These are phyloP conservation scores for Ctenicera cuprea DNA, from an alignment of 2,888 invertebrate species.

Conservation along the genomic window DNA sequence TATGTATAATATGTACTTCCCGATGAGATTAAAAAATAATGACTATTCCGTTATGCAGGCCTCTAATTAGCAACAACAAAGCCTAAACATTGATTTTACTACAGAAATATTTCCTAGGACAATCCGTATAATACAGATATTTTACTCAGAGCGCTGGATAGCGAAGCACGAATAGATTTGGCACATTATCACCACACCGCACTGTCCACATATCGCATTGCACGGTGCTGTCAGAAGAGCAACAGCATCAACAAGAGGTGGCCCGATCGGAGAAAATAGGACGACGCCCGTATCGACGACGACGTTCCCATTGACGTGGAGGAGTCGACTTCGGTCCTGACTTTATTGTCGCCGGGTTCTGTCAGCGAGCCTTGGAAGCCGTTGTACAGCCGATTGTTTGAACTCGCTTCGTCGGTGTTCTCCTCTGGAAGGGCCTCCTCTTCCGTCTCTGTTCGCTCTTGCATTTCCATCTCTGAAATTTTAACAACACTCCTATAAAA, in stretches of 20 bases:
- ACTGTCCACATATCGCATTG: conserved; percentile 61
- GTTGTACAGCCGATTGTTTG: conserved; percentile 70
- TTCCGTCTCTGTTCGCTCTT: conserved; percentile 74
- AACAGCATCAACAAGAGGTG: conserved; percentile 63
- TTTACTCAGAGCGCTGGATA: conserved; percentile 64
- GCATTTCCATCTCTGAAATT: conserved; percentile 78
- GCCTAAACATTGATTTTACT: conserved; percentile 64
- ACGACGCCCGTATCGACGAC: conserved; percentile 36
- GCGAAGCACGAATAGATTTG: conserved; percentile 72
- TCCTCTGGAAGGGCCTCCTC: conserved; percentile 68
- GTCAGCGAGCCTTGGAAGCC: conserved; percentile 81
- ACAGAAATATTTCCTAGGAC: conserved; percentile 61
- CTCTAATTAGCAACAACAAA: conserved; percentile 61
- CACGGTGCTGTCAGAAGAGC: conserved; percentile 65
- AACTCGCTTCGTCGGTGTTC: conserved; percentile 66
- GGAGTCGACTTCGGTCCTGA: conserved; percentile 48
- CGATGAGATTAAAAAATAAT: conserved; percentile 47
- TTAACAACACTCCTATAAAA: conserved; percentile 56
- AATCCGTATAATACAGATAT: conserved; percentile 63
- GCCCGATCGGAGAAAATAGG: conserved; percentile 46
- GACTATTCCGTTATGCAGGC: conserved; percentile 46
- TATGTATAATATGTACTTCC: conserved; percentile 25
- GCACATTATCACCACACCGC: conserved; percentile 69
- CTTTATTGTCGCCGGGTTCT: conserved; percentile 74
- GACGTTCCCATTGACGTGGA: conserved; percentile 50